Evolutionary conservation across 2,797 vertebrate genomes (phyloP), one percentile per base, ranked within the genome.

Genomic region (Cephalopachus bancanus): DNA sequence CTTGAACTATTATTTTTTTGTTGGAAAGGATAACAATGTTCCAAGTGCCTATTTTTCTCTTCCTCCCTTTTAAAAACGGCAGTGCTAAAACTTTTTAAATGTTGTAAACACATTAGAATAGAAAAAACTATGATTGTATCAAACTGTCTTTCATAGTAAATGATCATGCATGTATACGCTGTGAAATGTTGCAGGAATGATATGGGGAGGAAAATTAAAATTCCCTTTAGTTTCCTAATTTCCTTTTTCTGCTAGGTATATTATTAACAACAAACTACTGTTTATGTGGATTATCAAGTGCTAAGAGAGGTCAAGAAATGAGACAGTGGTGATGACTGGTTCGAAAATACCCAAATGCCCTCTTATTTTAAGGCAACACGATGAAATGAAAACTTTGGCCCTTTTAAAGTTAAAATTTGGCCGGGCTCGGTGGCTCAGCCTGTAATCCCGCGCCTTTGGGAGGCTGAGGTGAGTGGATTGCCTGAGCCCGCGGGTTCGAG

Each of bases 21-120:
- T 51, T 71, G 28, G n/a, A 76, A 92, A 97, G 30, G 37, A 83
- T 69, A 89, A 84, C 83, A 88, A 89, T 85, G 44, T 76, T 64
- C 30, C 67, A 65, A 83, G 59, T 55, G 72, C 60, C 78, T 74
- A 8, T 76, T 89, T 89, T 91, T 57, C 51, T 67, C 37, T 64
- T 72, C 44, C n/a, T 69, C 24, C 17, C 14, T 86, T 96, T 92
- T 51, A 51, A 76, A 85, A 93, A 95, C 60, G 53, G 44, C 64
- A 84, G 20, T 49, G 84, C 51, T 72, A n/a, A 64, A 84, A 17
- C 33, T 69, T 53, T 62, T 71, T 51, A 75, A 76, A 28, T 81
- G 26, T 33, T 59, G 33, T 83, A 87, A 71, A 79, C 26, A 60
- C 44, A 83, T 26, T 44, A 74, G 81, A 90, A 69, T 37, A 75